A percentile compares a stretch with the other conserved stretches of the same genome.
phyloP scores from a whole-genome alignment of 2,113 vertebrate species.

The Cyphomyrus plagiostoma region DNA sequence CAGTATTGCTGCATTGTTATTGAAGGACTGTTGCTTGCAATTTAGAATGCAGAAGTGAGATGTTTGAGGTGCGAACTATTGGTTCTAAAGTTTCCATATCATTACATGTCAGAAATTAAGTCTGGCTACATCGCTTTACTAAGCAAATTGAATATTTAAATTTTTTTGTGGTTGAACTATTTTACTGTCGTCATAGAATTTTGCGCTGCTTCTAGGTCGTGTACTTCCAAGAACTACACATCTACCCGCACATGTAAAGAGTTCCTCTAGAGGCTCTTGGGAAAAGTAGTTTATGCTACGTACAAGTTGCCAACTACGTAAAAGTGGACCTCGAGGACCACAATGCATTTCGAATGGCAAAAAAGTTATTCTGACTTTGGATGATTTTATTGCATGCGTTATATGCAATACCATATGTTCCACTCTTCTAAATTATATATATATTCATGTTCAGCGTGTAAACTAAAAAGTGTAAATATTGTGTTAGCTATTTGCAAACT shows the following conservation, averaged over 20 bases:
- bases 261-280: background rate
- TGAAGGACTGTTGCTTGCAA: background rate
- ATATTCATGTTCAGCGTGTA: background rate
- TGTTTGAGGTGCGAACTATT: background rate
- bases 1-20: background rate
- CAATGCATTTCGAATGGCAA: background rate
- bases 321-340: background rate
- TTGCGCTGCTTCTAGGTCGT: background rate
- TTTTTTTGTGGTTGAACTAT: background rate
- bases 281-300: background rate
- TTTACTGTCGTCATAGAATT: background rate
- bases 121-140: background rate
- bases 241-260: background rate
- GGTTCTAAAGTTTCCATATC: background rate
- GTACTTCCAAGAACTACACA: background rate
- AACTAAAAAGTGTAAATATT: background rate
- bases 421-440: background rate
- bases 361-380: background rate
- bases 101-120: background rate
- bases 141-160: background rate
- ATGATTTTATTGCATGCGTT: background rate
- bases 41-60: background rate
- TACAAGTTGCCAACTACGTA: background rate
- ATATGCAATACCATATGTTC: background rate
- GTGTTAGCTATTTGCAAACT: background rate